A percentile compares a stretch with the other conserved stretches of the same genome.
Conservation (phyloP, 2,113 vertebrate genomes). For the Zeus faber region DNA sequence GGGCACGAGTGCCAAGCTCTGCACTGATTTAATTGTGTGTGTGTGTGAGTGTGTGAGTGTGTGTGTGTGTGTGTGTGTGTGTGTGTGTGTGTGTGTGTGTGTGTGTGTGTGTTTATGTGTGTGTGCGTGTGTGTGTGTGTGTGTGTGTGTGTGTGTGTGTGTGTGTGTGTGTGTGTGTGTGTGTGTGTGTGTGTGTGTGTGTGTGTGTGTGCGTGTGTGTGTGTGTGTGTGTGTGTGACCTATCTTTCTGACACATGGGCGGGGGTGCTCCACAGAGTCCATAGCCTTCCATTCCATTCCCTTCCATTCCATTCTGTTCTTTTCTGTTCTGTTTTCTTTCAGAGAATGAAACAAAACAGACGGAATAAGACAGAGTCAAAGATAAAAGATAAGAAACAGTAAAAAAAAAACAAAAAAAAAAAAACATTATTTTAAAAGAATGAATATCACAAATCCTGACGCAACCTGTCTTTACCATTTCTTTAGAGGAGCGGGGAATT, state of each 20-base stretch:
- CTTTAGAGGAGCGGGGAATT: neutral
- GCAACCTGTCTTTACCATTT: neutral
- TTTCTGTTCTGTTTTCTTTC: too few species aligned
- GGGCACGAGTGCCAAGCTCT: slow-evolving; percentile 54
- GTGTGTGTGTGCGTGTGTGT: neutral
- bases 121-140: neutral
- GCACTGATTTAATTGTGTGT: slow-evolving; percentile 58
- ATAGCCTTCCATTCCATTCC: too few species aligned
- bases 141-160: neutral
- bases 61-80: slow-evolving; percentile 32
- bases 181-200: neutral
- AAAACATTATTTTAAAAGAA: too few species aligned
- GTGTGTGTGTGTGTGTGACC: slow-evolving; percentile 18
- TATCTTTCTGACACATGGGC: too few species aligned
- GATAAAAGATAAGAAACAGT: neutral
- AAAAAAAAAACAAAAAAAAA: too few species aligned
- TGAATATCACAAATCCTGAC: neutral
- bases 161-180: neutral
- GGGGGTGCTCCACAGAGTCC: neutral
- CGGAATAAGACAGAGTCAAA: neutral
- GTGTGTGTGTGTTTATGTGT: slow-evolving; percentile 4
- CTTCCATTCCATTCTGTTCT: too few species aligned
- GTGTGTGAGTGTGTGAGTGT: slow-evolving; percentile 5
- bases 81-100: slow-evolving; percentile 21
- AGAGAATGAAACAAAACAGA: neutral